Conservation (phyloP, 2,113 vertebrate species). For the Psittacara wagleri region DNA sequence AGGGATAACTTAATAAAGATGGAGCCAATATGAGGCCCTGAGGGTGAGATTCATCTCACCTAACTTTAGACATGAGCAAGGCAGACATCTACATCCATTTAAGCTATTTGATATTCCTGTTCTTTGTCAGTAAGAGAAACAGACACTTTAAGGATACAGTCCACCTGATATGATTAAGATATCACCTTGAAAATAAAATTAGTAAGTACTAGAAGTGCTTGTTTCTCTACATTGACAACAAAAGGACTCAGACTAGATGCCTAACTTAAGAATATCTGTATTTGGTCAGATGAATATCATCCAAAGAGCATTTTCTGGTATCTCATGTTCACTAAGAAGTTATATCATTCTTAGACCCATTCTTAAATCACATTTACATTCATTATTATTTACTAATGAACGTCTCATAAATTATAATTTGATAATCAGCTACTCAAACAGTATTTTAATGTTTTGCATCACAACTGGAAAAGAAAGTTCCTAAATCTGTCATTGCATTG, state of each 20-base stretch:
- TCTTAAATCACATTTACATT: not conserved
- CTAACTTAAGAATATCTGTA: not conserved
- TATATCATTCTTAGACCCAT: not conserved
- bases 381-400: not conserved
- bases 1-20: not conserved
- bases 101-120: rapidly evolving
- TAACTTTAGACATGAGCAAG: not conserved
- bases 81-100: not conserved
- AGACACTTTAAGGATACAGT: not conserved
- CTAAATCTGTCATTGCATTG: not conserved
- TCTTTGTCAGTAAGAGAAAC: slow-evolving; percentile 10
- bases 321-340: not conserved
- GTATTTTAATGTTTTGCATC: not conserved
- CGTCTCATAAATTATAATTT: not conserved
- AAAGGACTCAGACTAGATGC: not conserved
- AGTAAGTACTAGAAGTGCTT: not conserved
- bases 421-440: not conserved
- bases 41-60: not conserved
- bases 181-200: not conserved
- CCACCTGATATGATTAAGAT: not conserved
- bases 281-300: slow-evolving; percentile 19
- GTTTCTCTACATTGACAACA: slow-evolving; percentile 8
- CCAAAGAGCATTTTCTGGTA: not conserved
- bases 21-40: not conserved
- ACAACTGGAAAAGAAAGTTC: not conserved